phyloP scores from a whole-genome alignment of 2,113 vertebrate genomes.

The Eublepharis macularius region DNA sequence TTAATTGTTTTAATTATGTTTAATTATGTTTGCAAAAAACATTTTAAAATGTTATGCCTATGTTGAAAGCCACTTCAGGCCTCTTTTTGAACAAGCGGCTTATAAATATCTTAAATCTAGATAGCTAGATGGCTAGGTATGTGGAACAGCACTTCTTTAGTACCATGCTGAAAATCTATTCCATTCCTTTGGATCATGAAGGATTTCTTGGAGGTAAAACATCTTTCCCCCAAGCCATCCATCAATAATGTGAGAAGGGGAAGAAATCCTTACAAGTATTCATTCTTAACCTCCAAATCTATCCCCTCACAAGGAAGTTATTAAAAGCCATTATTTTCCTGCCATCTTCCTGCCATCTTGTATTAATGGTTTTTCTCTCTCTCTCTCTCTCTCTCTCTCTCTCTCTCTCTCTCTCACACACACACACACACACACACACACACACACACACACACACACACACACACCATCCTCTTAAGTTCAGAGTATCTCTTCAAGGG shows the following conservation, averaged over 20 bases:
- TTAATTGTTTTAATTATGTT: too few species aligned
- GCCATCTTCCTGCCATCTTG: constrained; percentile 56
- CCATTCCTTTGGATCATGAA: neutral
- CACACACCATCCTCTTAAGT: constrained; percentile 43
- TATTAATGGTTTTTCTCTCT: constrained; percentile 60
- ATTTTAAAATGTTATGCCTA: too few species aligned
- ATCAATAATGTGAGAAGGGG: neutral
- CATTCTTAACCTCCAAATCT: constrained; percentile 43
- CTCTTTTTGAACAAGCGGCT: neutral
- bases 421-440: too few species aligned
- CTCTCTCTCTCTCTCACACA: too few species aligned
- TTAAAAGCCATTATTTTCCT: constrained; percentile 62
- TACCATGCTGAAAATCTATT: neutral
- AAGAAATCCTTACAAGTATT: constrained; percentile 19
- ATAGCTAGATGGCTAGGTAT: too few species aligned
- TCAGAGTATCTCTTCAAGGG: constrained; percentile 67
- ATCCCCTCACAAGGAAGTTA: constrained; percentile 46
- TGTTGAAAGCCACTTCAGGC: too few species aligned
- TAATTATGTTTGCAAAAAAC: too few species aligned
- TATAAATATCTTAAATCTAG: neutral
- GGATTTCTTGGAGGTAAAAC: neutral
- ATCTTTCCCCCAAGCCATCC: neutral
- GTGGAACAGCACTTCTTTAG: too few species aligned
- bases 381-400: too few species aligned
- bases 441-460: too few species aligned